phyloP scores from a whole-genome alignment of 2,797 vertebrate genomes.

The Danio choprae region DNA sequence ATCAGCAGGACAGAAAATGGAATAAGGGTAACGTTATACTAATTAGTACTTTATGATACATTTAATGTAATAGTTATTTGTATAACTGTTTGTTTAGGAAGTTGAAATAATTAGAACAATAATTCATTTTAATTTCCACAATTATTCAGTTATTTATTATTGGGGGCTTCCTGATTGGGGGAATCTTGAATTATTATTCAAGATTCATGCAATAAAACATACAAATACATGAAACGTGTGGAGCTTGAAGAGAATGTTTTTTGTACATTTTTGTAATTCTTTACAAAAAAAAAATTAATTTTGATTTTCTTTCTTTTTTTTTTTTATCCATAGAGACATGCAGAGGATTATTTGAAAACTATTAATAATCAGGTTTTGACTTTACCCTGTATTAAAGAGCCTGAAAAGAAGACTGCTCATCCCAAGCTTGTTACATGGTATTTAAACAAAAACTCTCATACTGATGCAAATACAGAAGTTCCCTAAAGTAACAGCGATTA shows the following conservation, averaged over 20 bases:
- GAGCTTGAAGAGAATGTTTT: too few relatives aligned
- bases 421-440: constrained; percentile 72
- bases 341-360: constrained; percentile 77
- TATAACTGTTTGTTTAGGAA: too few relatives aligned
- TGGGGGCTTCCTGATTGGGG: too few relatives aligned
- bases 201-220: neutral
- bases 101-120: too few relatives aligned
- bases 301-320: neutral
- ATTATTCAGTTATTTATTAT: too few relatives aligned
- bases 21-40: constrained; percentile 65
- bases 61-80: neutral
- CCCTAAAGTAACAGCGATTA: neutral
- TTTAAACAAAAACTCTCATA: neutral
- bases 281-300: neutral
- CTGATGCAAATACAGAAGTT: neutral
- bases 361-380: constrained; percentile 75
- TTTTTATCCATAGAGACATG: constrained; percentile 62
- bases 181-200: too few relatives aligned
- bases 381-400: constrained; percentile 70
- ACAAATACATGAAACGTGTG: neutral
- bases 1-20: constrained; percentile 74
- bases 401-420: constrained; percentile 58
- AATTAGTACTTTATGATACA: neutral
- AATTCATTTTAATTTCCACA: too few relatives aligned
- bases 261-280: too few relatives aligned